Evolutionary conservation across 1,140 invertebrate genomes (phyloP).

Genomic region (Anastatus disparis): DNA sequence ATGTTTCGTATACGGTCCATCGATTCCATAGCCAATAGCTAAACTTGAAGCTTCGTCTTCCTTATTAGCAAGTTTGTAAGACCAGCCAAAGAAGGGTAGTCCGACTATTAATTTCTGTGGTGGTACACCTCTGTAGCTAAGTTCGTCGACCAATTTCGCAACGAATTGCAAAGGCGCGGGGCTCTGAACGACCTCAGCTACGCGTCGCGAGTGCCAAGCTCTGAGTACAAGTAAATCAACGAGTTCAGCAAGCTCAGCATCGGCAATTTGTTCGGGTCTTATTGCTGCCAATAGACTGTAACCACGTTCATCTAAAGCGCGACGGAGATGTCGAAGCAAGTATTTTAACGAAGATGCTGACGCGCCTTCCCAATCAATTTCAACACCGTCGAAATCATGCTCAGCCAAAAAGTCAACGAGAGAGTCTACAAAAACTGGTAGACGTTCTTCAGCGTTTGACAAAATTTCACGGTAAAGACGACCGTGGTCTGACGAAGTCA

Average conservation of each 20-base stretch:
- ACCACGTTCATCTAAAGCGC: slow-evolving; percentile 43
- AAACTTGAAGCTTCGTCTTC: slow-evolving; percentile 18
- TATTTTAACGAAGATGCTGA: slow-evolving; percentile 43
- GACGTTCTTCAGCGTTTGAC: slow-evolving; percentile 40
- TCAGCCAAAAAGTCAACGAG: slow-evolving; percentile 67
- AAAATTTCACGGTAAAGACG: slow-evolving; percentile 60
- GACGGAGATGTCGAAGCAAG: slow-evolving; percentile 44
- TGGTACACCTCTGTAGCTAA: slow-evolving; percentile 62
- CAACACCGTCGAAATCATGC: slow-evolving; percentile 73
- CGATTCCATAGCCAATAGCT: slow-evolving; percentile 63
- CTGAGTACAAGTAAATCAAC: slow-evolving; percentile 58
- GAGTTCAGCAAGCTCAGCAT: slow-evolving; percentile 48
- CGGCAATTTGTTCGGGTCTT: slow-evolving; percentile 48
- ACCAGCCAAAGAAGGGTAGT: slow-evolving; percentile 73
- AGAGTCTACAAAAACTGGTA: slow-evolving; percentile 65
- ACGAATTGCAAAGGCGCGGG: slow-evolving; percentile 53
- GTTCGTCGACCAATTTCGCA: slow-evolving; percentile 46
- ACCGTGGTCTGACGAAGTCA: slow-evolving; percentile 47
- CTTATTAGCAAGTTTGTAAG: slow-evolving; percentile 60
- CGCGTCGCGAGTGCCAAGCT: slow-evolving; percentile 59
- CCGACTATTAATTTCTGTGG: slow-evolving; percentile 72
- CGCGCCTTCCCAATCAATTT: slow-evolving; percentile 71
- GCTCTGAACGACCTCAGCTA: slow-evolving; percentile 48
- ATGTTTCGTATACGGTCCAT: slow-evolving; percentile 75
- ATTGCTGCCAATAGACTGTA: slow-evolving; percentile 51